Evolutionary conservation across 2,113 vertebrate species (phyloP).

Genomic region (Dasyurus viverrinus): DNA sequence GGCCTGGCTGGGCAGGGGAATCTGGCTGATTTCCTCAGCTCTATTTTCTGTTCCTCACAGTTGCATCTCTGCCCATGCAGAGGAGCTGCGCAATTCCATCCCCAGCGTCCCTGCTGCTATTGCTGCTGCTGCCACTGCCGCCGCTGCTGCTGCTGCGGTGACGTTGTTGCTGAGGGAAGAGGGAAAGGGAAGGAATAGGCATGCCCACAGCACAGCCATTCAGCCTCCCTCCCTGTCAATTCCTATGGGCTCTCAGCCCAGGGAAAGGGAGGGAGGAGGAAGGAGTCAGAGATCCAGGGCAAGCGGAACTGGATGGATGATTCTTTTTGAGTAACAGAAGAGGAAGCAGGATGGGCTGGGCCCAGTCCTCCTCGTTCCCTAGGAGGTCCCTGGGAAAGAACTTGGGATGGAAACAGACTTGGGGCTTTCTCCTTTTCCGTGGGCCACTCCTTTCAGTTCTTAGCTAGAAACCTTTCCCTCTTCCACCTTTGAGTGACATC

Average conservation of each 20-base stretch:
- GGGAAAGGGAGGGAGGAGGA: slow-evolving; percentile 60
- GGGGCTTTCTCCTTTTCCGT: slow-evolving; percentile 39
- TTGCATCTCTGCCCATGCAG: slow-evolving; percentile 84
- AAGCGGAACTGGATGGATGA: slow-evolving; percentile 7
- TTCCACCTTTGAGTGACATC: slow-evolving; percentile 40
- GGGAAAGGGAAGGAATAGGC: slow-evolving; percentile 74
- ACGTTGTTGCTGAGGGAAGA: slow-evolving; percentile 79
- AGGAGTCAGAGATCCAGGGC: slow-evolving; percentile 50
- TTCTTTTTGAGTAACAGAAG: not conserved
- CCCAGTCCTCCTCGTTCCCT: not conserved
- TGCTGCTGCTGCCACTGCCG: slow-evolving; percentile 67
- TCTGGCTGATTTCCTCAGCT: slow-evolving; percentile 43
- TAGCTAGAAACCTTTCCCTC: slow-evolving; percentile 54
- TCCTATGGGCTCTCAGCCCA: slow-evolving; percentile 64
- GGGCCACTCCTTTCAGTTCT: slow-evolving; percentile 43
- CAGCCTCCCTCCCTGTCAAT: slow-evolving; percentile 57
- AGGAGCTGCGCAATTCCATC: slow-evolving; percentile 86
- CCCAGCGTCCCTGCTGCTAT: slow-evolving; percentile 70
- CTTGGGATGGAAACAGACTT: slow-evolving; percentile 57
- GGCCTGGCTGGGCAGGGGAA: slow-evolving; percentile 33
- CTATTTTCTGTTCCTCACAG: slow-evolving; percentile 77
- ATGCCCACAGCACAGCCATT: slow-evolving; percentile 73
- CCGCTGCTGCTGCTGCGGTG: slow-evolving; percentile 79
- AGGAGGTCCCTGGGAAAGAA: slow-evolving; percentile 34
- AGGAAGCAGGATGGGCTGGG: not conserved